These are phyloP conservation scores for Chitala chitala DNA, from an alignment of 2,113 vertebrate species.

Conservation along the genomic window DNA sequence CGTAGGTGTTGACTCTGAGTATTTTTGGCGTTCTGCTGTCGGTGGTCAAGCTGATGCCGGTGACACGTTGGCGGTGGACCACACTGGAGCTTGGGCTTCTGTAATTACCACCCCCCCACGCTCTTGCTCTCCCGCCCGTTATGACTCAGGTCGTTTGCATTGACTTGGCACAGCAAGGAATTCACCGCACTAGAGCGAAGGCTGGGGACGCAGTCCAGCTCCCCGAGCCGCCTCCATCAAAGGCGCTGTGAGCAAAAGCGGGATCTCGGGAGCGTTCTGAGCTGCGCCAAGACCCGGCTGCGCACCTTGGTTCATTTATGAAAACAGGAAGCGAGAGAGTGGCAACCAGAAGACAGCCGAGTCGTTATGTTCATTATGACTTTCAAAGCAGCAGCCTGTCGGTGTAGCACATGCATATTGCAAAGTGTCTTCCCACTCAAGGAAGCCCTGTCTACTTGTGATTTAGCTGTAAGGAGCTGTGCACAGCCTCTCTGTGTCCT, in stretches of 20 bases:
- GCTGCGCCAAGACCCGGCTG: background rate
- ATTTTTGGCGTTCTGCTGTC: too few relatives aligned
- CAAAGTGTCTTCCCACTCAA: background rate
- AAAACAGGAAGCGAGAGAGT: constrained; percentile 5
- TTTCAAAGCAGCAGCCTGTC: background rate
- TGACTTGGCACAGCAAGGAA: background rate
- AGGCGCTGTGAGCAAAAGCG: constrained; percentile 11
- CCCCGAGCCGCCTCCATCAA: background rate
- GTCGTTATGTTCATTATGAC: background rate
- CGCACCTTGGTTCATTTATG: background rate
- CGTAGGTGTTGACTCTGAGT: too few relatives aligned
- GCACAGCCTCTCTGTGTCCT: too few relatives aligned
- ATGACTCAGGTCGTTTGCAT: constrained; percentile 14
- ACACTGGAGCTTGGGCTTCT: too few relatives aligned
- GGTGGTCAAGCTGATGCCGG: too few relatives aligned
- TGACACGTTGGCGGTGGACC: too few relatives aligned
- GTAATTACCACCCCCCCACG: background rate
- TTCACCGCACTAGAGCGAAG: background rate
- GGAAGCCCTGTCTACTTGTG: too few relatives aligned
- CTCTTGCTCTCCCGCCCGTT: too few relatives aligned
- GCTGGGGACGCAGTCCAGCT: background rate
- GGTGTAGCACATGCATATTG: background rate
- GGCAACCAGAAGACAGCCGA: background rate
- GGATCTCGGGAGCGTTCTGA: background rate
- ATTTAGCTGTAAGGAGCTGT: too few relatives aligned